Evolutionary conservation across 1,140 invertebrate genomes (phyloP), one percentile per base, ranked within the genome.

Genomic region (Lepidurus couesii): DNA sequence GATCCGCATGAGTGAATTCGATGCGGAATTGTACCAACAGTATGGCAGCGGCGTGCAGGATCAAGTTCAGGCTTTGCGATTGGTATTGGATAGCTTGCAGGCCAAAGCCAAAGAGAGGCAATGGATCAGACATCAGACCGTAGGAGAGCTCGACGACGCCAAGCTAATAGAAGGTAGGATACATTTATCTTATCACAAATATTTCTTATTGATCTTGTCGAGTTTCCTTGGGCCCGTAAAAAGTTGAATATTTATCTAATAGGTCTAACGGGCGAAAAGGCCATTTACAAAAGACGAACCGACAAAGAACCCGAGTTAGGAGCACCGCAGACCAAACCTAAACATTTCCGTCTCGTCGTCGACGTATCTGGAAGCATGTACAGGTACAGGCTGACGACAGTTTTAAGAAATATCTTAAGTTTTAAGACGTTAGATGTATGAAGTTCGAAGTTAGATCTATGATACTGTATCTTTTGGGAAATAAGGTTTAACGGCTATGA

Each of bases 301-400:
- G 93, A 97, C 81, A 91, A 93, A 78, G 90, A 93, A 82, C 93
- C 94, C 1, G 93, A 95, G 85, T 88, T 94, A 9, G 95, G 95
- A 65, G 87, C 92, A 73, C 91, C 92, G 9, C 92, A 94, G 81
- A 88, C 93, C 78, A 94, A 93, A 83, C 95, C 96, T 0, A 98
- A 98, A 85, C 85, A 92, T 24, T 87, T 99, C n/a, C 89, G 93
- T 79, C 86, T 98, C 0, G 89, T 98, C 7, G 90, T 96, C 0
- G 97, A 98, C 86, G 94, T 98, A 0, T 96, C 93, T 44, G 96
- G 96, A 1, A 96, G 94, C 79, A 99, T 98, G 96, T 98, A 98
- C 84, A 90, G 94, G 90, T 91, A 83, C 81, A 81, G 79, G 3
- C 34, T 34, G 26, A 47, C 45, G 5, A 1, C 9, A 1, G 10